Evolutionary conservation across 2,888 invertebrate species (phyloP), one percentile per base, ranked within the genome.

Genomic region (Drosophila austrosaltans): DNA sequence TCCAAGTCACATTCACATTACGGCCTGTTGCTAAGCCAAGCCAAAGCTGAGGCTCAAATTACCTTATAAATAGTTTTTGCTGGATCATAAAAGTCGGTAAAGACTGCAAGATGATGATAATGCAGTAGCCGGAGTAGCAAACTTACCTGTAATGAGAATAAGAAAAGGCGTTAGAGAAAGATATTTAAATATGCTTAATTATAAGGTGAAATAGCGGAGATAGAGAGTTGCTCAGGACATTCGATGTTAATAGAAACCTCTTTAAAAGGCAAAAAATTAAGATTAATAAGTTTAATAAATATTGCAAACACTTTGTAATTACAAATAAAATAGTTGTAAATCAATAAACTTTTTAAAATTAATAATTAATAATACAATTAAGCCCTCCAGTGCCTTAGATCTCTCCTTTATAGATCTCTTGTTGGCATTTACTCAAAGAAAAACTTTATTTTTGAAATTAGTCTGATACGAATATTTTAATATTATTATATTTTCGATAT

Each of bases 51-150:
- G 61, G 61, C 72, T 83, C 86, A 65, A 87, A 87, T 85, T 83
- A 87, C 88, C 88, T 85, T 87, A 76, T 84, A 81, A 87, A 82
- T 87, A 84, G 85, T 87, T 84, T 64, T 69, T 70, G 70, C 62
- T 59, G 66, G 64, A 69, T 65, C 69, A 66, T 75, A 69, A 77
- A 87, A 79, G 76, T 80, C 76, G 82, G 71, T 79, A 82, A 82
- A 75, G 69, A 77, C 69, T 73, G 68, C 62, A 48, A 20, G 42
- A 48, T 53, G 28, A 63, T 42, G 53, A 66, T 32, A 32, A 48
- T 68, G 28, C 54, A 53, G 44, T 69, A 81, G 59, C 54, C 48
- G 44, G 69, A 81, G 59, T 36, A 32, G 28, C 54, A 48, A 36
- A 39, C 63, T 68, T 87, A 79, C 81, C 84, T 84, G 81, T 16